These are phyloP conservation scores for Psittacula cyanocephala DNA, from an alignment of 2,113 vertebrate genomes.

Conservation along the genomic window DNA sequence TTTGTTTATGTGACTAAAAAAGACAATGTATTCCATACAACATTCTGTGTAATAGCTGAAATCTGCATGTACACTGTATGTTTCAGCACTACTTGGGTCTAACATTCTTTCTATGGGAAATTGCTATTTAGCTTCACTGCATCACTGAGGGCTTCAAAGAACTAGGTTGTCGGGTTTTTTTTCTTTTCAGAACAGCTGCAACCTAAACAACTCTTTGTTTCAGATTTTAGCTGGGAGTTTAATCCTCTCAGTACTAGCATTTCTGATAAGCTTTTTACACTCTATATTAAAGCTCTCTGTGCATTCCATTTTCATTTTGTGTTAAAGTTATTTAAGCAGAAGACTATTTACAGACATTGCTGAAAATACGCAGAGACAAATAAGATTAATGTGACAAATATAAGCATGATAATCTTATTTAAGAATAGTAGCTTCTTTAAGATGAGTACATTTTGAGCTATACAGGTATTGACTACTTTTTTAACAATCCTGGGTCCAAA, in stretches of 20 bases:
- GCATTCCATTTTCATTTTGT: not conserved
- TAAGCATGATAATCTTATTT: not conserved
- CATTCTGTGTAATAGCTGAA: not conserved
- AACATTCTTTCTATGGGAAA: not conserved
- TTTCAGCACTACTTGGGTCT: not conserved
- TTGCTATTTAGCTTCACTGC: not conserved
- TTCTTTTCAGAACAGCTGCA: not conserved
- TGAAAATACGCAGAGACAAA: not conserved
- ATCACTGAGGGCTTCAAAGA: not conserved
- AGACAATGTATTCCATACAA: not conserved
- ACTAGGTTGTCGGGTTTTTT: not conserved
- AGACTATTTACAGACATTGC: not conserved
- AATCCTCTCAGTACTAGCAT: not conserved
- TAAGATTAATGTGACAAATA: not conserved
- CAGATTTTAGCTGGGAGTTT: not conserved
- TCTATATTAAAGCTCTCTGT: not conserved
- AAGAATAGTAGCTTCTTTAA: not conserved
- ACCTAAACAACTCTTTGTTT: not conserved
- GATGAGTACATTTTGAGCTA: not conserved
- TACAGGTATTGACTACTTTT: not conserved
- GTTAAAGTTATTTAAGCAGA: not conserved
- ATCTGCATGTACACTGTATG: not conserved
- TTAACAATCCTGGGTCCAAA: not conserved
- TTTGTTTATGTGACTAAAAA: not conserved
- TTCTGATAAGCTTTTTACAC: not conserved